Evolutionary conservation across 2,888 invertebrate genomes (phyloP).

Genomic region (Dryomyza anilis): DNA sequence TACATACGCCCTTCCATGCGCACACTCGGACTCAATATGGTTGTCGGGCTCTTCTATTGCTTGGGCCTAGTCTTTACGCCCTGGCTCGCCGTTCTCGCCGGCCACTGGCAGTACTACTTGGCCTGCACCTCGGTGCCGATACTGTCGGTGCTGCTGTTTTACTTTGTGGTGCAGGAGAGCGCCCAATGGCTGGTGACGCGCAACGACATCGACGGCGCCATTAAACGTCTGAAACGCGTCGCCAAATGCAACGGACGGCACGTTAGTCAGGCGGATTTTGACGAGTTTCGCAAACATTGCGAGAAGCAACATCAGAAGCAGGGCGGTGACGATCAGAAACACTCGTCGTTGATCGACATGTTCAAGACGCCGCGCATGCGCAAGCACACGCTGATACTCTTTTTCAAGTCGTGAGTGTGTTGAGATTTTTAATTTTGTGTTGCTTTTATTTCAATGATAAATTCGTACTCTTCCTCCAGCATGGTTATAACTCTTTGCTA

Average conservation of each 20-base stretch:
- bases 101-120: constrained; percentile 65
- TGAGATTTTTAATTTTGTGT: not conserved
- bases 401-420: constrained; percentile 67
- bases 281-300: constrained; percentile 58
- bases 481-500: constrained; percentile 68
- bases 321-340: constrained; percentile 53
- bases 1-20: constrained; percentile 67
- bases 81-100: constrained; percentile 62
- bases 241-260: constrained; percentile 64
- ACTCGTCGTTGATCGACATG: constrained; percentile 61
- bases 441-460: constrained; percentile 2
- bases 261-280: constrained; percentile 59
- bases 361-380: constrained; percentile 65
- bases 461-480: no score
- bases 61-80: constrained; percentile 64
- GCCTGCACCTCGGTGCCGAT: constrained; percentile 64
- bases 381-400: constrained; percentile 64
- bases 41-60: constrained; percentile 67
- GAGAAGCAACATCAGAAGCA: constrained; percentile 55
- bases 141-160: constrained; percentile 61
- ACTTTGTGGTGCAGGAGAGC: constrained; percentile 67
- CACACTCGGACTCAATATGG: constrained; percentile 66
- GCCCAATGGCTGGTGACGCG: constrained; percentile 68
- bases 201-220: constrained; percentile 64
- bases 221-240: constrained; percentile 63